Conservation (phyloP, 2,888 invertebrate species). For the Agriotes lineatus region DNA sequence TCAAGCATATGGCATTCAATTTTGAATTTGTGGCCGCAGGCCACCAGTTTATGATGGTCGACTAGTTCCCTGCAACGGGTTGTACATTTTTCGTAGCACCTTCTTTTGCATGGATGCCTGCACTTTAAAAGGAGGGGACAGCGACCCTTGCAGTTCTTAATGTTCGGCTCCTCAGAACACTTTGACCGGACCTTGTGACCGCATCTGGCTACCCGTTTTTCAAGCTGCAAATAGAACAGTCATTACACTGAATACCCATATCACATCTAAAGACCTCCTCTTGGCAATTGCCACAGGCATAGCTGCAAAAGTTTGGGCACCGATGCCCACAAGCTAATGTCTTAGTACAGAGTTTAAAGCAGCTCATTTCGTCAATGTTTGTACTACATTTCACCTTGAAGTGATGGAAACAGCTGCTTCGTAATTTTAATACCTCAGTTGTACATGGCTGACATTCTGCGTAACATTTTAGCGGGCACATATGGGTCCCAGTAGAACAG, state of each 20-base stretch:
- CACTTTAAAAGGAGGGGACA: slow-evolving; percentile 68
- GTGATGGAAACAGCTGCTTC: slow-evolving; percentile 68
- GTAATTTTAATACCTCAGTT: slow-evolving; percentile 65
- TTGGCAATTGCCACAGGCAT: no score
- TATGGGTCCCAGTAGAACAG: slow-evolving; percentile 42
- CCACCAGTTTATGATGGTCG: slow-evolving; percentile 54
- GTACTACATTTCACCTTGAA: slow-evolving; percentile 64
- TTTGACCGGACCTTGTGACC: slow-evolving; percentile 63
- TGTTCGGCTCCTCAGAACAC: slow-evolving; percentile 63
- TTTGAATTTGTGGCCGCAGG: slow-evolving; percentile 68
- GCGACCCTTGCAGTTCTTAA: slow-evolving; percentile 59
- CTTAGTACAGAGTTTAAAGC: no score
- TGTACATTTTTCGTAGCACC: slow-evolving; percentile 65
- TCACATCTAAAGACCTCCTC: no score
- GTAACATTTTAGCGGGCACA: slow-evolving; percentile 64
- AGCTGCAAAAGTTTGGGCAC: no score
- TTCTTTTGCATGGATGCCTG: slow-evolving; percentile 67
- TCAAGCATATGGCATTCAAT: slow-evolving; percentile 64
- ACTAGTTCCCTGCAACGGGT: slow-evolving; percentile 61
- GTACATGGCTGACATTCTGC: slow-evolving; percentile 69
- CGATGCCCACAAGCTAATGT: no score
- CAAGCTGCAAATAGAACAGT: slow-evolving; percentile 60
- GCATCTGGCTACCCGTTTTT: slow-evolving; percentile 65
- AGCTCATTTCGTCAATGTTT: no score
- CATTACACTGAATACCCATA: no score